A percentile compares a stretch with the other conserved stretches of the same genome.
Conservation (phyloP, 64 coral and sea anemone genomes). For the Stichodactyla mertensii region DNA sequence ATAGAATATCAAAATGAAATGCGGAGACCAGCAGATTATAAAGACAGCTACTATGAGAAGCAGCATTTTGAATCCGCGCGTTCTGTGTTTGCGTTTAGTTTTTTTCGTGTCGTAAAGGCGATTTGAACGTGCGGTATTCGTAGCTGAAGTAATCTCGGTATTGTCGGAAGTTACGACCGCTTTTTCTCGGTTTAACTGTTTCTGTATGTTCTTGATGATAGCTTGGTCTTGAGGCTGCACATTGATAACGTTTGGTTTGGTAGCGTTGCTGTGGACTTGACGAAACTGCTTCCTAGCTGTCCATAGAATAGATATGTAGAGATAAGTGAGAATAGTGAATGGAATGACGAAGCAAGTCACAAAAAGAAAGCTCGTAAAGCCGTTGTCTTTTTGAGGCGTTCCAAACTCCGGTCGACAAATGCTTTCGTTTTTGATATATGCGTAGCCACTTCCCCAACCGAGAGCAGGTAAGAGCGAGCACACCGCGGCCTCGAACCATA, state of each 20-base stretch:
- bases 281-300: conserved; percentile 75
- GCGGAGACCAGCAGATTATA: conserved; percentile 82
- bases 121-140: conserved; percentile 38
- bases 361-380: conserved; percentile 85
- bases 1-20: conserved; percentile 90
- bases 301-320: conserved; percentile 75
- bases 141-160: conserved; percentile 73
- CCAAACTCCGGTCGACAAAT: conserved; percentile 74
- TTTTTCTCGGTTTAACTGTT: not conserved
- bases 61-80: conserved; percentile 70
- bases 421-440: conserved; percentile 43
- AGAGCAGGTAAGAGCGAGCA: conserved; percentile 55
- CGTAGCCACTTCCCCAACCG: conserved; percentile 76
- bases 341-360: conserved; percentile 57
- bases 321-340: conserved; percentile 60
- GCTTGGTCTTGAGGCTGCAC: conserved; percentile 11
- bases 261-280: conserved; percentile 56
- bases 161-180: conserved; percentile 24
- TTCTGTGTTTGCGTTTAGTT: conserved; percentile 32
- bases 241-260: conserved; percentile 5
- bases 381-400: conserved; percentile 63
- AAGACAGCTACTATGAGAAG: conserved; percentile 72
- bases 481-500: conserved; percentile 56
- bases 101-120: conserved; percentile 3
- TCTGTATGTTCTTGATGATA: not conserved